Evolutionary conservation across 2,113 vertebrate genomes (phyloP), one percentile per base, ranked within the genome.

Genomic region (Osmerus eperlanus): DNA sequence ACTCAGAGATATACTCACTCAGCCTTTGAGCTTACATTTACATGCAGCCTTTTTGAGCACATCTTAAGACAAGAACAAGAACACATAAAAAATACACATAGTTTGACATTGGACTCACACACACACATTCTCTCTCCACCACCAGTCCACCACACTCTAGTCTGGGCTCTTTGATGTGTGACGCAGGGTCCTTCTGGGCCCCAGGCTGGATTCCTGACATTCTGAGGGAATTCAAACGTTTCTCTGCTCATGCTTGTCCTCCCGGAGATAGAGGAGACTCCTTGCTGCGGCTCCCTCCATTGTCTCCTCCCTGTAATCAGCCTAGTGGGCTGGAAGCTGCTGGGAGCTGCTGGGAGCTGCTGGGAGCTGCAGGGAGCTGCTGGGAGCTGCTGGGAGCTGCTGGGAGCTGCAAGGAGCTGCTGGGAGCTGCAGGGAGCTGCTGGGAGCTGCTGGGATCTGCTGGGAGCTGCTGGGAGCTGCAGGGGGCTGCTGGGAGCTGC

Each of bases 251-350:
- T 91, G 89, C 82, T 89, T 83, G 81, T 76, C 82, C 85, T 86
- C 86, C 87, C 82, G 85, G 86, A 86, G 88, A 86, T 87, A 90
- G 84, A 84, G 83, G 70, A 83, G 83, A 88, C 18, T 75, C 81
- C 84, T 79, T 56, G 68, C 81, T 86, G 80, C 80, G 83, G 90
- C 86, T 80, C 81, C 84, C 80, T 85, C 88, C 83, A 92, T 92
- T 92, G 91, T 92, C 89, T 87, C 81, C 79, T 84, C 79, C 88
- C 91, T 92, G 90, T 92, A 92, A 92, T 92, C 91, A 91, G 86
- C 25, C 25, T 28, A 3, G 25, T 28, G 25, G 25, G 23, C 23
- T 23, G 23, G 23, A 23, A 23, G 23, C 23, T 23, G 23, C 23
- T 1, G 23, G 23, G 23, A 23, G 23, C 23, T 23, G 23, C 23